phyloP scores from a whole-genome alignment of 2,113 vertebrate genomes.

The Crotalus tigris region DNA sequence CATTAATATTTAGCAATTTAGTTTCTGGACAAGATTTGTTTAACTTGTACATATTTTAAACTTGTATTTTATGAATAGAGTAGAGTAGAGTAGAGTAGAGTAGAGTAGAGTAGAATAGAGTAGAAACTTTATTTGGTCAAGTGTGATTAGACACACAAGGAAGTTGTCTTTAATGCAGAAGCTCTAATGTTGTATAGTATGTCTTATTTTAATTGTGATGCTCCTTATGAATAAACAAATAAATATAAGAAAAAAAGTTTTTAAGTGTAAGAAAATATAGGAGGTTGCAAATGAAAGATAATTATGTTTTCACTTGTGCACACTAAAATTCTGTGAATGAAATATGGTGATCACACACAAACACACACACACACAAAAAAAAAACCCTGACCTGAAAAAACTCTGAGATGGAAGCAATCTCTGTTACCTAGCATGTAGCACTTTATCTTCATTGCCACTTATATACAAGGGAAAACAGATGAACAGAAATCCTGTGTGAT shows the following conservation, averaged over 20 bases:
- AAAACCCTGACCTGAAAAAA: background rate
- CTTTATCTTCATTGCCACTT: background rate
- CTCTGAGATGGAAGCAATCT: background rate
- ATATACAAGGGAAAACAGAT: background rate
- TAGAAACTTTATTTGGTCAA: background rate
- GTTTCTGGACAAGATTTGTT: background rate
- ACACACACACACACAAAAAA: too few species aligned
- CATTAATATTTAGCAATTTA: background rate
- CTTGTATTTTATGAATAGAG: background rate
- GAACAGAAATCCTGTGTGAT: background rate
- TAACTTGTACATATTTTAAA: background rate
- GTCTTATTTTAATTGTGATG: background rate
- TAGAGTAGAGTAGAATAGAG: too few species aligned
- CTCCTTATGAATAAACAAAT: background rate
- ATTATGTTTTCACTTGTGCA: background rate
- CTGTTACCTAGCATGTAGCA: background rate
- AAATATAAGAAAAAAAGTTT: background rate
- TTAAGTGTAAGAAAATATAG: background rate
- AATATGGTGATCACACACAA: background rate
- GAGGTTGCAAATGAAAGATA: background rate
- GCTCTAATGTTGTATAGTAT: background rate
- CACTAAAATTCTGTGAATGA: background rate
- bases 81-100: too few species aligned
- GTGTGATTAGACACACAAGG: background rate
- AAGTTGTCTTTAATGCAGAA: background rate